Base-by-base conservation (phyloP, 2,888 invertebrate genomes). In the Pocota personata region DNA sequence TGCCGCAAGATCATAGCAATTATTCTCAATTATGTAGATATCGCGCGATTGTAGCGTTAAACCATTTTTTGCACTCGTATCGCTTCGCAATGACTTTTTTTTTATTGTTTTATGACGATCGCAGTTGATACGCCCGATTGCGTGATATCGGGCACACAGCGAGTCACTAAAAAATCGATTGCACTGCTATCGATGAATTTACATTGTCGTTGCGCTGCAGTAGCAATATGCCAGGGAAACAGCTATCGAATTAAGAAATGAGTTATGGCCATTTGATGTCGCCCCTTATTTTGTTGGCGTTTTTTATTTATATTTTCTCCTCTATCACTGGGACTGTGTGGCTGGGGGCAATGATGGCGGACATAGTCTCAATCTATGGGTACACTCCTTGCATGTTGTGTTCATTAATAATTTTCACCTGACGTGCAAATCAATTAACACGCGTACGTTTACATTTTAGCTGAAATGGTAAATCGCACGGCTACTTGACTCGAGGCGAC, bases 41-140 rank as follows among this genome's bases (percentile, higher is more conserved):
- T 12, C 24, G 48, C 16, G 43, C 57, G 14, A 35, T 21, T 32
- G 19, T 7, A 35, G 35, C 19, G 58, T 60, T 50, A 37, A 75
- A 55, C 19, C 35, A 14, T 32, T 67, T 37, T 40, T 19, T 32
- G 27, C 27, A 1, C 16, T 64, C 30, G n/a, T 27, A 40, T 55
- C 7, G 48, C 21, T 48, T 40, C 35, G 7, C 4, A 24, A 24
- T 24, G 24, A 2, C 4, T 24, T 24, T 24, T 24, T 24, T 24
- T 24, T 24, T 24, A 24, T 32, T 50, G 6, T 24, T 21, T 71
- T 43, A 32, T 58, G 48, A 50, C 67, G 32, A 66, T 60, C 43
- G 66, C 67, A 52, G 66, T 78, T 72, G 78, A 71, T 66, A 77
- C 60, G 64, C 82, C 60, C 43, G 71, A 73, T 83, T 83, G 82